These are phyloP conservation scores for Labeo rohita DNA, from an alignment of 2,113 vertebrate species.

Conservation along the genomic window DNA sequence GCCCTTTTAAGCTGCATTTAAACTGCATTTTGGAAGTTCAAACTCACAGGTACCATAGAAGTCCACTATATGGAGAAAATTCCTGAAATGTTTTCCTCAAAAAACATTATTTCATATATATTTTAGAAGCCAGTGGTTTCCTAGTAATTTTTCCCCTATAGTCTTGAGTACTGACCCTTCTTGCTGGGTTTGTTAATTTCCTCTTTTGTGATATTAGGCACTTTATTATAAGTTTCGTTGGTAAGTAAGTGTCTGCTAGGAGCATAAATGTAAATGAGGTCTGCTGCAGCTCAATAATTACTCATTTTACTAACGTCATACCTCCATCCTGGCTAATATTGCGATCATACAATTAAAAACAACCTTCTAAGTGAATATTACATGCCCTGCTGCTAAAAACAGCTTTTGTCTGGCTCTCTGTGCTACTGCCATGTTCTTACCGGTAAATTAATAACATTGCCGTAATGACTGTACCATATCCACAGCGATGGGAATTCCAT, in stretches of 20 bases:
- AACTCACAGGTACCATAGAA: too few relatives aligned
- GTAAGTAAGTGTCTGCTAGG: neutral
- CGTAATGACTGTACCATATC: conserved; percentile 4
- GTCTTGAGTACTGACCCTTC: neutral
- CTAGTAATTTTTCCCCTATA: neutral
- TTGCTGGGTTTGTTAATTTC: neutral
- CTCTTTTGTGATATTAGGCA: neutral
- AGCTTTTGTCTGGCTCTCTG: conserved; percentile 14
- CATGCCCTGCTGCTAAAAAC: neutral
- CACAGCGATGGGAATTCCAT: neutral
- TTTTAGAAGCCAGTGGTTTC: neutral
- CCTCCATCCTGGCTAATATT: neutral
- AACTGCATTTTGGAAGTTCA: too few relatives aligned
- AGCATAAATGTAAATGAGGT: neutral
- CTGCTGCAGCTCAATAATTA: neutral
- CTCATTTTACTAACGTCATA: neutral
- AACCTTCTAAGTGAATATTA: conserved; percentile 3
- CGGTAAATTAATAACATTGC: conserved; percentile 17
- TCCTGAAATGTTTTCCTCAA: too few relatives aligned
- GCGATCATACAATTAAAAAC: neutral
- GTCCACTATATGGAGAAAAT: too few relatives aligned
- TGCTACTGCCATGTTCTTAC: neutral
- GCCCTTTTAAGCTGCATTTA: too few relatives aligned
- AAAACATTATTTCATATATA: too few relatives aligned
- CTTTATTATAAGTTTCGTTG: neutral